Base-by-base conservation (phyloP, 92 coral and sea anemone genomes). In the Epizoanthus scotinus region DNA sequence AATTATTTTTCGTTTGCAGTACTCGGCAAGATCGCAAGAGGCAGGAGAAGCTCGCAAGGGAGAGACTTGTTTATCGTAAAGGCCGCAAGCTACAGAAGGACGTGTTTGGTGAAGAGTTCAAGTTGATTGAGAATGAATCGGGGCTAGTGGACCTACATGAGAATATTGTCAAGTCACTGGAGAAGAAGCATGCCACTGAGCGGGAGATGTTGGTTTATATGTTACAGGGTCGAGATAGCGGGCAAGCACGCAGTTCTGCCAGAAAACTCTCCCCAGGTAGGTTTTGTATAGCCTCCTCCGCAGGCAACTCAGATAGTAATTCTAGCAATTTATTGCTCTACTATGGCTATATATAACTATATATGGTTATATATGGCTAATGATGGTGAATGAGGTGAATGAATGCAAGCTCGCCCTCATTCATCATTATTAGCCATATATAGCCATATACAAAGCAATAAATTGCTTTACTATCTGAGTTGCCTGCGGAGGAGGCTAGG, bases 161-260 rank as follows among this genome's bases (percentile, higher is more conserved):
- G 40, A 97, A 95, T 61, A 83, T 91, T 40, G 94, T 93, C 10
- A 91, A 91, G 44, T 92, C 94, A 2, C 80, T 92, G 59, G 98
- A 95, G 78, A 82, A 94, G 63, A 95, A 95, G 64, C 98, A 95
- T 47, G 93, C 92, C 2, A 84, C 86, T 38, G 98, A 95, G 64
- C 84, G 94, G 14, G 98, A 95, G 84, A 77, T 93, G 59, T 86
- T 95, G 64, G 82, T 95, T 15, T 89, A 90, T 79, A 72, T 95
- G 86, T 75, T 95, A 26, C 98, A 95, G 66, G 98, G 98, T 64
- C 75, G 97, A 47, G 97, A 95, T 31, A 91, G 95, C 31, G 77
- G 80, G 12, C 89, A 78, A 70, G 86, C 95, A 15, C 93, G 98
- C 49, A 91, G 98, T 82, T 87, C 83, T 36, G 95, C 97, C 0